These are phyloP conservation scores for Sthenelais limicola DNA, from an alignment of 2,888 invertebrate species.

Conservation along the genomic window DNA sequence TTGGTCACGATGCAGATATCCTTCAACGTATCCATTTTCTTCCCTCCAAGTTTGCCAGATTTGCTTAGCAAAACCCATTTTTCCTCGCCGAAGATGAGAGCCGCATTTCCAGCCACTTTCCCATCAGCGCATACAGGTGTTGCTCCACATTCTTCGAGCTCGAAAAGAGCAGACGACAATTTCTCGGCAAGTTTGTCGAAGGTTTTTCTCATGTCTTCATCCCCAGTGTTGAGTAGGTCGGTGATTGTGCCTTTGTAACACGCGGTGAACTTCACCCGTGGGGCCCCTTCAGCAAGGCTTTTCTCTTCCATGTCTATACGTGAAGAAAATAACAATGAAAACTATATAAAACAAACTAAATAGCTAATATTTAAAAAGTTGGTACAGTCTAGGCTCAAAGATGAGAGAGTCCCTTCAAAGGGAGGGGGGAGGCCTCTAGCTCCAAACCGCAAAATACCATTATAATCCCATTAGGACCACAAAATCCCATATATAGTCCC, in stretches of 20 bases:
- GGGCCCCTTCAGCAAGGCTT: slow-evolving; percentile 34
- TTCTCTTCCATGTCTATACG: slow-evolving; percentile 27
- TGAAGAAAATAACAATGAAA: no score
- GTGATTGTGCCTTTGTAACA: slow-evolving; percentile 36
- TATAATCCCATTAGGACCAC: no score
- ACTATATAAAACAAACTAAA: no score
- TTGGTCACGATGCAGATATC: slow-evolving; percentile 48
- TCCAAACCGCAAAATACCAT: no score
- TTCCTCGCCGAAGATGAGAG: slow-evolving; percentile 16
- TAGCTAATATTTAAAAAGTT: no score
- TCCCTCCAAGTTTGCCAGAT: slow-evolving; percentile 46
- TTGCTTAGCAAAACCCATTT: slow-evolving; percentile 48
- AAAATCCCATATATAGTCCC: no score
- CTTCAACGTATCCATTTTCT: slow-evolving; percentile 31
- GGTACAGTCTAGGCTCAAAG: no score
- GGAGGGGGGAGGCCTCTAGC: no score
- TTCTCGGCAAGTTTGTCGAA: slow-evolving; percentile 18
- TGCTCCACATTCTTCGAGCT: slow-evolving; percentile 47
- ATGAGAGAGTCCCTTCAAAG: no score
- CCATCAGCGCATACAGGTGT: slow-evolving; percentile 52
- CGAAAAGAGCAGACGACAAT: slow-evolving; percentile 45
- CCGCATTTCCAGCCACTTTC: slow-evolving; percentile 49
- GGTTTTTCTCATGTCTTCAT: not conserved
- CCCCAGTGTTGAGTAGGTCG: slow-evolving; percentile 8
- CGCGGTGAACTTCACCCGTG: slow-evolving; percentile 44